Evolutionary conservation across 2,888 invertebrate species (phyloP), one percentile per base, ranked within the genome.

Genomic region (Hypomecis atomaria): DNA sequence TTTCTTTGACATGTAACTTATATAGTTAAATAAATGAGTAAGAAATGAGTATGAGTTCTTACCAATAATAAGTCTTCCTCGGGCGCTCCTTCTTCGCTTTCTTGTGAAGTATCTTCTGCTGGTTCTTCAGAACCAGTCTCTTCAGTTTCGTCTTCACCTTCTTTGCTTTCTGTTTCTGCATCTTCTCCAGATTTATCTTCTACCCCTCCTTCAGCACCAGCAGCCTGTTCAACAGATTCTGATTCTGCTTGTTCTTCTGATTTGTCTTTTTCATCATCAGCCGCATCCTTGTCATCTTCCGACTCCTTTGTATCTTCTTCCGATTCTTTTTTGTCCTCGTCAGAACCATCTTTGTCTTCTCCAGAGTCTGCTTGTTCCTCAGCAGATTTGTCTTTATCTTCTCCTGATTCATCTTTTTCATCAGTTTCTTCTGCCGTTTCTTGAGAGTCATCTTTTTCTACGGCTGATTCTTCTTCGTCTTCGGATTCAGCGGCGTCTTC

Each of bases 61-160:
- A 95, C 95, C 87, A 94, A 90, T 70, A 94, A 89, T 72, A 95
- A 85, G 74, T 95, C 95, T 82, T 95, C 95, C 83, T 95, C 94
- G n/a, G 94, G 94, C 13, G 93, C 91, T 66, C 93, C 94, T 62
- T 67, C 71, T 55, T 67, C 70, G 7, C 64, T 63, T 57, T 67
- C 73, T 50, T 72, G 67, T 52, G 66, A 65, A 66, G 65, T 58
- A 65, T 75, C 78, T 59, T 77, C 77, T 40, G 78, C 77, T 56
- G 73, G 72, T 48, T 87, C 85, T 69, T 76, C 79, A 43, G 70
- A 60, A 67, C 48, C 81, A 65, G 71, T 66, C 56, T 83, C 86
- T 49, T 79, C 82, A 36, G 81, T 73, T 59, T 79, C 76, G 54
- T 71, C 77, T 57, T 74, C 75, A 57, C 62, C 65, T 52, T 70